Percentiles rank a stretch among this genome's conserved stretches.
These are phyloP conservation scores for Dasysyrphus tricinctus DNA, from an alignment of 2,888 invertebrate genomes.

Conservation along the genomic window DNA sequence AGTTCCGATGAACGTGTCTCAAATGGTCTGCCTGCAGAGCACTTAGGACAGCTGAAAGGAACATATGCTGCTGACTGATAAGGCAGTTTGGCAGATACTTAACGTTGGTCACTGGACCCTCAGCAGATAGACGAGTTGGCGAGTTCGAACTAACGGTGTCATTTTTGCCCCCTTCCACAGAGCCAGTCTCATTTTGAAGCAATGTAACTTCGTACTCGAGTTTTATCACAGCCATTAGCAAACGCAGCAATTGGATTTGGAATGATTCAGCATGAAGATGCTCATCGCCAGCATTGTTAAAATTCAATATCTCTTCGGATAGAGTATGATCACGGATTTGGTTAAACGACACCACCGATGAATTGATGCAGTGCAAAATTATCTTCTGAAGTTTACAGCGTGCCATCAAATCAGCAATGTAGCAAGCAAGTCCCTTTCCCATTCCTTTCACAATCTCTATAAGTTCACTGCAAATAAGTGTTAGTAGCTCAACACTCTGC, in stretches of 20 bases:
- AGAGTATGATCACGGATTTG: conserved; percentile 84
- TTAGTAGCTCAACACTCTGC: conserved; percentile 89
- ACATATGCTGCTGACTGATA: conserved; percentile 92
- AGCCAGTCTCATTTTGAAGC: conserved; percentile 83
- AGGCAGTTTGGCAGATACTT: conserved; percentile 87
- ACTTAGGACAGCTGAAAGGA: conserved; percentile 90
- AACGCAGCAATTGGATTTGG: conserved; percentile 87
- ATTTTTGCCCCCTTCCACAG: conserved; percentile 76
- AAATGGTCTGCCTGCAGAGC: conserved; percentile 89
- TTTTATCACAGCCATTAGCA: conserved; percentile 89
- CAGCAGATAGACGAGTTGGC: conserved; percentile 80
- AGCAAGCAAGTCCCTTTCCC: conserved; percentile 89
- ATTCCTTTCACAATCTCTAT: conserved; percentile 90
- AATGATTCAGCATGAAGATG: conserved; percentile 88
- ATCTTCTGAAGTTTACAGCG: conserved; percentile 93
- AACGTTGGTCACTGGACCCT: conserved; percentile 81
- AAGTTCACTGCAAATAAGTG: conserved; percentile 89
- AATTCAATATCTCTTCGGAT: conserved; percentile 89
- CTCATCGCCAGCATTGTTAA: conserved; percentile 88
- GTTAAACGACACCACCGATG: conserved; percentile 86
- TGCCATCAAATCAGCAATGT: conserved; percentile 89
- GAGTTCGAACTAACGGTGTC: conserved; percentile 80
- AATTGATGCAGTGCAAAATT: conserved; percentile 90
- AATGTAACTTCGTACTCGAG: conserved; percentile 89
- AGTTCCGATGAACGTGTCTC: conserved; percentile 90